Base-by-base conservation (phyloP, 2,113 vertebrate species). In the Narcine bancroftii region DNA sequence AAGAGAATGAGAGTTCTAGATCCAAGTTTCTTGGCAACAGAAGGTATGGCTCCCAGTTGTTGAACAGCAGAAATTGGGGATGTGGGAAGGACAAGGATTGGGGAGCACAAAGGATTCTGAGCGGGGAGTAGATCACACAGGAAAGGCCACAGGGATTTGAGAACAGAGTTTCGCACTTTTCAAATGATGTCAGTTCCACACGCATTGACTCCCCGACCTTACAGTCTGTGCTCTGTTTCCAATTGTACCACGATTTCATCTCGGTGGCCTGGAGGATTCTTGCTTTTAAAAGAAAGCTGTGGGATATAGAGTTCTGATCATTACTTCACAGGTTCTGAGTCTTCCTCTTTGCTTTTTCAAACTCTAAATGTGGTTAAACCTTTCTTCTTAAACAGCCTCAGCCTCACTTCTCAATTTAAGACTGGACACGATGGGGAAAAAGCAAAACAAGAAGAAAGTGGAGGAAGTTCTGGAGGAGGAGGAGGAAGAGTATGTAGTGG, bases 401-500 rank as follows among this genome's bases (percentile, higher is more conserved):
- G 50, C 81, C 53, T 87, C 89, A 1, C 89, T 91, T 69, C 63
- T 91, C 39, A 91, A 91, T 91, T 91, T 91, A 69, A 69, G 97
- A 93, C 96, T 97, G 98, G 98, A 97, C 95, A 95, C 96, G 76
- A 94, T 95, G 77, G 98, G 98, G 93, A 99, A 98, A 94, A 99
- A 98, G 93, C 97, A 97, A 94, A 98, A 97, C 95, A 99, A 99
- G 92, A 99, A 99, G 94, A 99, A 99, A 96, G 96, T 98, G 92
- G 98, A 99, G 15, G 97, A 99, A 77, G 98, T 98, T 76, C 94
- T 97, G 24, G 98, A 98, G 94, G 98, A 99, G 92, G 98, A 99
- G 72, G 98, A 99, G 94, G 98, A 99, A 89, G 98, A 99, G 5
- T 99, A 99, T 45, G 98, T 99, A 94, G 98, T 99, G 95, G 98